Base-by-base conservation (phyloP, 1,140 invertebrate genomes). In the Pogonomyrmex barbatus region DNA sequence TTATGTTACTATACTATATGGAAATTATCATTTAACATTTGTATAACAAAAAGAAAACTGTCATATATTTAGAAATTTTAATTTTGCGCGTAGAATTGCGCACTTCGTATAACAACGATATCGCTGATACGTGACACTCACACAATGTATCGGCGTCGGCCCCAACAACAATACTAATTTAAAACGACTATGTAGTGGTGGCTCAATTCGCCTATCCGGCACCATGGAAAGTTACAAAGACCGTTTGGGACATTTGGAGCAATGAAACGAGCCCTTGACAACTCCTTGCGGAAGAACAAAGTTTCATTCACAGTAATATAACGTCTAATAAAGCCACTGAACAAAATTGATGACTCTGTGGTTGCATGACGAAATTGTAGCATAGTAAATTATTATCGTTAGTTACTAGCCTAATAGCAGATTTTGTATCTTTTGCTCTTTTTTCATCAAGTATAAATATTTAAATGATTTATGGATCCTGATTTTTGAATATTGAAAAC, bases 211-310 rank as follows among this genome's bases (percentile, higher is more conserved):
- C 8, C 63, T 77, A 70, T 17, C 42, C 42, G 42, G 63, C 71
- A 67, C 77, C 56, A 56, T 91, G 89, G 88, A 92, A 92, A 92
- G 76, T 91, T 91, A 83, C 90, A 52, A 50, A 42, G 47, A 63
- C 78, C 65, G 77, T 90, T 90, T 62, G 17, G n/a, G 12, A 30
- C n/a, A 56, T 42, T 81, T 58, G 81, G 52, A 85, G 58, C 68
- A 36, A 54, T 50, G 77, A 75, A 67, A 47, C 33, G 30, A 45
- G 62, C 71, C 71, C 36, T 89, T 89, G 88, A 60, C 6, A 30
- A 30, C 12, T 83, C 47, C 62, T 68, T 81, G 5, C 30, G 17
- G 30, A 47, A 60, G 79, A 83, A 50, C 54, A 73, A 47, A 10
- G 17, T 47, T 62, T 75, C 58, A 73, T 75, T 75, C 42, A 60